phyloP scores from a whole-genome alignment of 1,140 invertebrate species.

The Pemphigus obesinymphae region DNA sequence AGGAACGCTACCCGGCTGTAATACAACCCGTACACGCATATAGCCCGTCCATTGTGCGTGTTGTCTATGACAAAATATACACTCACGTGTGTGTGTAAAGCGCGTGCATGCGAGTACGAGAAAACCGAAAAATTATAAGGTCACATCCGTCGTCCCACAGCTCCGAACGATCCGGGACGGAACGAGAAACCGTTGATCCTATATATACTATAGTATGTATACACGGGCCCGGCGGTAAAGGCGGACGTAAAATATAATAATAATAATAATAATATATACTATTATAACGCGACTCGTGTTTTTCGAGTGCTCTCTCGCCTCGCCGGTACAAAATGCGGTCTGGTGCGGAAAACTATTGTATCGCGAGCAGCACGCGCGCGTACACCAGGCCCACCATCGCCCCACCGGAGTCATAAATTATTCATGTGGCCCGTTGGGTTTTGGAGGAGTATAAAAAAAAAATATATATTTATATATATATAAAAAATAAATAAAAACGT shows the following conservation, averaged over 20 bases:
- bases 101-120: no score
- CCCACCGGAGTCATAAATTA: conserved; percentile 25
- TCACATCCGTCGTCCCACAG: neutral
- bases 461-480: neutral
- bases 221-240: neutral
- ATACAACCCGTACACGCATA: no score
- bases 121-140: conserved; percentile 18
- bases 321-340: neutral
- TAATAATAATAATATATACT: no score
- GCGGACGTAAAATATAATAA: no score
- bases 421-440: conserved; percentile 15
- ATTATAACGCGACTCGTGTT: conserved; percentile 25
- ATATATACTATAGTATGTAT: no score
- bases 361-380: neutral
- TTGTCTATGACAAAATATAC: no score
- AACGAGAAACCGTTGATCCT: no score
- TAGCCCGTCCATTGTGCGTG: no score
- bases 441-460: neutral
- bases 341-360: conserved; percentile 7
- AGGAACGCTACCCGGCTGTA: no score
- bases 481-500: neutral
- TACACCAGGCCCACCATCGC: neutral
- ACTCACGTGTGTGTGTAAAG: no score
- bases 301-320: neutral
- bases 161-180: neutral